These are phyloP conservation scores for Nomada hirtipes DNA, from an alignment of 2,888 invertebrate genomes.

Conservation along the genomic window DNA sequence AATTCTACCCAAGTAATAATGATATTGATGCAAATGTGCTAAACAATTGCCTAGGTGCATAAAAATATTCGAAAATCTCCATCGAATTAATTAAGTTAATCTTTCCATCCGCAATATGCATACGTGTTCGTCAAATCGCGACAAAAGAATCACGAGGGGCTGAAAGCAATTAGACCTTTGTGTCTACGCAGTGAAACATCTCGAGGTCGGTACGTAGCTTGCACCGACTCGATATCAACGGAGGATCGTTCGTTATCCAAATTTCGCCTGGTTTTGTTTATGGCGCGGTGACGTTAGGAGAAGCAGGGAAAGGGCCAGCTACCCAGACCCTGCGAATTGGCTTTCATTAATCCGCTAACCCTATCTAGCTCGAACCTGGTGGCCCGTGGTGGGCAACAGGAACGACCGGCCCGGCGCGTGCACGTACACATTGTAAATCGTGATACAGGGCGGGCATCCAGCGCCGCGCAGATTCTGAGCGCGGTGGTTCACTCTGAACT, in stretches of 20 bases:
- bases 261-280: slow-evolving; percentile 78
- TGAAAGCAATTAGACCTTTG: no score
- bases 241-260: slow-evolving; percentile 74
- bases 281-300: slow-evolving; percentile 77
- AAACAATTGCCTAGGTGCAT: no score
- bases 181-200: neutral
- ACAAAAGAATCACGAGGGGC: no score
- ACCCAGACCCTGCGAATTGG: slow-evolving; percentile 78
- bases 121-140: no score
- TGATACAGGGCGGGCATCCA: slow-evolving; percentile 80
- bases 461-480: slow-evolving; percentile 79
- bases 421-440: slow-evolving; percentile 79
- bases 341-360: slow-evolving; percentile 84
- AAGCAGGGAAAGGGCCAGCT: slow-evolving; percentile 57
- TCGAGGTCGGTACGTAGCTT: slow-evolving; percentile 11
- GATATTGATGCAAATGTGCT: no score
- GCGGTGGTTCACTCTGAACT: slow-evolving; percentile 78
- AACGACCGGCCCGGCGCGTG: slow-evolving; percentile 22
- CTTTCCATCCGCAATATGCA: no score
- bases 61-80: no score
- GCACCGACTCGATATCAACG: slow-evolving; percentile 48
- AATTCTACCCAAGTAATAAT: no score
- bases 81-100: no score
- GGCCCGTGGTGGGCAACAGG: slow-evolving; percentile 32
- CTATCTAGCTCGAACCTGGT: slow-evolving; percentile 72